phyloP scores from a whole-genome alignment of 2,888 invertebrate species.

The Lithosia quadra region DNA sequence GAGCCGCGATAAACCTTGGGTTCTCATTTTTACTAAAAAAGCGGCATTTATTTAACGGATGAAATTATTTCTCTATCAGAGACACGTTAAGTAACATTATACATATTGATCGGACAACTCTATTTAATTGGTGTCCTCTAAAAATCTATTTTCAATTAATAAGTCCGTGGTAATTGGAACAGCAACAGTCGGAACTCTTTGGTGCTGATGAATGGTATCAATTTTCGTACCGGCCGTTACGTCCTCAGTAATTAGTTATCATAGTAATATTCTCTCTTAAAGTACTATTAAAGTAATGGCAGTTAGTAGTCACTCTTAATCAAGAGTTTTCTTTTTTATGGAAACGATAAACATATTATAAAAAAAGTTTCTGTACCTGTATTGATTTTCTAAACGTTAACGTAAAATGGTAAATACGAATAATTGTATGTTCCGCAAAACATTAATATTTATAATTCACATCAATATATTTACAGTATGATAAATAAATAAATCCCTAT shows the following conservation, averaged over 20 bases:
- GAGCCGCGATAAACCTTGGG: conserved; percentile 54
- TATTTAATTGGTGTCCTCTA: conserved; percentile 73
- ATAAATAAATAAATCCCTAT: background rate
- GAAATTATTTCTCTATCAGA: conserved; percentile 68
- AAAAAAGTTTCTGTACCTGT: background rate
- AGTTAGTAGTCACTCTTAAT: conserved; percentile 34
- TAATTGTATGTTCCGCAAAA: background rate
- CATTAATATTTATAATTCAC: background rate
- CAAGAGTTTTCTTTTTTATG: conserved; percentile 52
- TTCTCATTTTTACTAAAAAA: conserved; percentile 49
- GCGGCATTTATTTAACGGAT: conserved; percentile 68
- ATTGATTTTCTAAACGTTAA: too few species aligned
- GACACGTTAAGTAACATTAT: conserved; percentile 70
- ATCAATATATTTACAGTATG: background rate
- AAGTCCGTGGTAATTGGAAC: conserved; percentile 71
- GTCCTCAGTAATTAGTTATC: conserved; percentile 54
- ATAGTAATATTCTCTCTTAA: conserved; percentile 47
- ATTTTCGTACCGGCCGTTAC: conserved; percentile 59
- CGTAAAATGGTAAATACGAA: too few species aligned
- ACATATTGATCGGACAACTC: conserved; percentile 74
- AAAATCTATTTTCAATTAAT: conserved; percentile 77
- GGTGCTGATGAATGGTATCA: conserved; percentile 67
- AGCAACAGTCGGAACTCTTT: conserved; percentile 61
- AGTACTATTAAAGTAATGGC: conserved; percentile 46
- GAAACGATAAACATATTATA: conserved; percentile 12